Conservation (phyloP, 2,113 vertebrate genomes). For the Holacanthus passer region DNA sequence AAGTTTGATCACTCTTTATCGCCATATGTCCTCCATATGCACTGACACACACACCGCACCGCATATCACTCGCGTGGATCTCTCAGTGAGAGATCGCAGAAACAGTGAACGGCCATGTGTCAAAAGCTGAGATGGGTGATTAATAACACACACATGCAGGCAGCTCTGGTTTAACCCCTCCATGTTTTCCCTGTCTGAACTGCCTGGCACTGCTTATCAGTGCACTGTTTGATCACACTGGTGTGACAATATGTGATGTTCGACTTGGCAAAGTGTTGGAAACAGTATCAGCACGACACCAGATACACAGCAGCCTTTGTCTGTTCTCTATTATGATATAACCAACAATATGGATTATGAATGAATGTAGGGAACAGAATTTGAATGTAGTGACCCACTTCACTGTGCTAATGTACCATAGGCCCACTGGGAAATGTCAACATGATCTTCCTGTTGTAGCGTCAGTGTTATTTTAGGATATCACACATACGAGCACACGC, state of each 20-base stretch:
- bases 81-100: constrained; percentile 39
- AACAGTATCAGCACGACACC: constrained; percentile 42
- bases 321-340: constrained; percentile 45
- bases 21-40: constrained; percentile 75
- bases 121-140: constrained; percentile 48
- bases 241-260: constrained; percentile 46
- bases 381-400: constrained; percentile 65
- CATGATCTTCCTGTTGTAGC: constrained; percentile 61
- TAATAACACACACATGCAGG: constrained; percentile 44
- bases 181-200: constrained; percentile 12
- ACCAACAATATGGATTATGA: constrained; percentile 43
- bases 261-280: constrained; percentile 43
- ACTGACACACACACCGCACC: constrained; percentile 5
- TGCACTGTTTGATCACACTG: constrained; percentile 61
- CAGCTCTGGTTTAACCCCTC: constrained; percentile 35
- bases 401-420: constrained; percentile 53
- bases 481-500: constrained; percentile 37
- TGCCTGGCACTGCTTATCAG: constrained; percentile 48
- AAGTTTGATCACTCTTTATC: constrained; percentile 47
- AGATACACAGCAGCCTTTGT: constrained; percentile 28
- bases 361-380: constrained; percentile 39
- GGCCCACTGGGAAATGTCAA: constrained; percentile 71
- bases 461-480: constrained; percentile 74
- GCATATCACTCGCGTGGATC: constrained; percentile 26
- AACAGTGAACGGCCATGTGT: constrained; percentile 52